These are phyloP conservation scores for Pomatostomus ruficeps DNA, from an alignment of 2,113 vertebrate genomes.

Conservation along the genomic window DNA sequence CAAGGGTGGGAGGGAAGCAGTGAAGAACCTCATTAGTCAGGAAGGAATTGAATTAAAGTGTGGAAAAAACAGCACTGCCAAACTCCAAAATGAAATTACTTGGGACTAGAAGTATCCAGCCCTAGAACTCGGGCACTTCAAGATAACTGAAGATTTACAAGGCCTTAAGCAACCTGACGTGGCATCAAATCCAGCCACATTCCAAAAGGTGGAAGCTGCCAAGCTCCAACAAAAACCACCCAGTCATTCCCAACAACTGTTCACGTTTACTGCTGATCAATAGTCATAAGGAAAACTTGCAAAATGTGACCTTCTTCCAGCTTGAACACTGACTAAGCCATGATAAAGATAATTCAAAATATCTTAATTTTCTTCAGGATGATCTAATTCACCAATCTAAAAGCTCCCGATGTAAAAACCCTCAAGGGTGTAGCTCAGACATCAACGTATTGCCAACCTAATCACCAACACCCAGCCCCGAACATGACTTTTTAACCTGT, in stretches of 20 bases:
- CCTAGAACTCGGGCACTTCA: neutral
- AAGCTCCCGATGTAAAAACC: neutral
- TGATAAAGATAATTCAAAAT: neutral
- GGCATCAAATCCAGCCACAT: neutral
- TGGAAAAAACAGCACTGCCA: neutral
- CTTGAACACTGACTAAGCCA: neutral
- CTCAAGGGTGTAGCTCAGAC: neutral
- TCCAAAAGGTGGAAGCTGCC: neutral
- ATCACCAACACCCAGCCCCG: neutral
- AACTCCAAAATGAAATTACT: neutral
- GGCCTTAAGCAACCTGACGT: rapidly evolving
- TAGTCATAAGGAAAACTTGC: neutral
- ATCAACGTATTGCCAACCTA: rapidly evolving
- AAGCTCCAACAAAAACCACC: neutral
- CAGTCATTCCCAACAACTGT: neutral
- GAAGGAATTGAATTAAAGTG: neutral
- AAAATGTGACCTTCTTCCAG: neutral
- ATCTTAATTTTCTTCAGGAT: neutral
- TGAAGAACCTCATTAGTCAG: neutral
- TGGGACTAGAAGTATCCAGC: neutral
- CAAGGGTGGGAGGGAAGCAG: neutral
- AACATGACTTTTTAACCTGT: rapidly evolving
- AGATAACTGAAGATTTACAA: neutral
- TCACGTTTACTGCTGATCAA: neutral
- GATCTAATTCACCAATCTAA: neutral